Evolutionary conservation across 2,797 vertebrate species (phyloP).

Genomic region (Iguana delicatissima): DNA sequence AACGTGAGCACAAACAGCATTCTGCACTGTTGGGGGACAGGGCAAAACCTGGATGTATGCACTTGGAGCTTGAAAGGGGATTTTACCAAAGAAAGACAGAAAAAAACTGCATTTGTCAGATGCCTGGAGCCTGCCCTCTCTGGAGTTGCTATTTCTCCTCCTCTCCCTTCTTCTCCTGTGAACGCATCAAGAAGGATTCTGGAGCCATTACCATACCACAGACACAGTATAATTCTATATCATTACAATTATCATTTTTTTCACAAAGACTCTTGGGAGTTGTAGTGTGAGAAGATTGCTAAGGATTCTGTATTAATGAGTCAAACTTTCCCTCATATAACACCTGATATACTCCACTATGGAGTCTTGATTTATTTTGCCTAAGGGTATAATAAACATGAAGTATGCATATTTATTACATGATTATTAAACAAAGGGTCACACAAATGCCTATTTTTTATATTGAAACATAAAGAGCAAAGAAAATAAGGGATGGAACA

Average conservation of each 20-base stretch:
- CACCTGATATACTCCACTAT: too few relatives aligned
- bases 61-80: neutral
- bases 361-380: neutral
- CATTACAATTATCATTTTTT: neutral
- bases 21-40: neutral
- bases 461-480: too few relatives aligned
- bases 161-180: neutral
- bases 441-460: neutral
- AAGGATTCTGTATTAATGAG: neutral
- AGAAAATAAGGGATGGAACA: too few relatives aligned
- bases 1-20: neutral
- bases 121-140: too few relatives aligned
- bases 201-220: neutral
- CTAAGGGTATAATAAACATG: neutral
- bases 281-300: neutral
- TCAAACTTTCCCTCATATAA: neutral
- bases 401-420: neutral
- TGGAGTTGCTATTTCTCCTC: neutral
- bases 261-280: too few relatives aligned
- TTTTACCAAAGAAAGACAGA: neutral
- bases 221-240: neutral
- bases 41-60: neutral
- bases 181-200: neutral
- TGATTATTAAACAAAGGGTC: neutral
- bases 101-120: neutral